Evolutionary conservation across 1,140 invertebrate species (phyloP), one percentile per base, ranked within the genome.

Genomic region (Bombyx mori): DNA sequence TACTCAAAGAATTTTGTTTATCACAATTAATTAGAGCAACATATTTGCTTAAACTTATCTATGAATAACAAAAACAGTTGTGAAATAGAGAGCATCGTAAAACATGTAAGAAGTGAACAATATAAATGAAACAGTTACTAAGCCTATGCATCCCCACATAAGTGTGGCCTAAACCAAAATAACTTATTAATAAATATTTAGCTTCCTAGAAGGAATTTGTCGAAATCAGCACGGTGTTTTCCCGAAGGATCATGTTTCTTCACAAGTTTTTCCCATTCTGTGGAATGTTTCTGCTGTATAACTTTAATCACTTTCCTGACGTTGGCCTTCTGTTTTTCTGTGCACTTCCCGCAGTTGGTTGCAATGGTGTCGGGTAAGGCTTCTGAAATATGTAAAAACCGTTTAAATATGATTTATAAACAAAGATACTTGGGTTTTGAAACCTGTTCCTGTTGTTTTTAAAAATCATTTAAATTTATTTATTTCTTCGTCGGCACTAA

Each of bases 251-350:
- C 89, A 49, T 86, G 89, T 57, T 90, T 89, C 57, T 77, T 73
- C 1, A 79, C 75, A 1, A 90, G 73, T 53, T 86, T 75, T 8
- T 88, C 81, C 85, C 88, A 89, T 51, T 86, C 73, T n/a, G 82
- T 79, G 0, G 88, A 83, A 54, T 83, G 75, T 22, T 88, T 88
- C 54, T 82, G 65, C 54, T 84, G 83, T 47, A 89, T 79, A 42
- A 81, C 79, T 50, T 71, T 83, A 43, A 92, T 91, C 7, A 94
- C 88, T 73, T 91, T 92, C 56, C 91, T 89, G 8, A 93, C 91
- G 44, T 91, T 91, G 7, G 71, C 74, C 63, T 88, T 90, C 65
- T 92, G 90, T 66, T 90, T 90, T 45, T 91, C 88, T 0, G 88
- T 90, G 69, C 91, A 92, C 65, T 89, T 86, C 0, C 66, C 73